A percentile compares a stretch with the other conserved stretches of the same genome.
phyloP scores from a whole-genome alignment of 53 echinoderm and acorn worm species.

The Hippasteria phrygiana region DNA sequence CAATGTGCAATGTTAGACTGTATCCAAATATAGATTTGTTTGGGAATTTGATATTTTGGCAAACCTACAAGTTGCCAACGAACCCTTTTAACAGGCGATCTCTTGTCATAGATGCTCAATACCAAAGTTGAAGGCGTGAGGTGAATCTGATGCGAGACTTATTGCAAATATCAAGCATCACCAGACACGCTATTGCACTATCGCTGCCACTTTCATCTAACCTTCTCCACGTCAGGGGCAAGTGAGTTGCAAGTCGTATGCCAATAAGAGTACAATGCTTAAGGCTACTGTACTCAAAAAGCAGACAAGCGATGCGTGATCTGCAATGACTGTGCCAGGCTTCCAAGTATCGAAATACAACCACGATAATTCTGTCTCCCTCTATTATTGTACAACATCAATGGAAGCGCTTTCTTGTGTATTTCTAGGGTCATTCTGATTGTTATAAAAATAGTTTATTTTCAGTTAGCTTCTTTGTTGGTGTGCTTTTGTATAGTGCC shows the following conservation, averaged over 20 bases:
- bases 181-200: slow-evolving; percentile 36
- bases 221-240: background rate
- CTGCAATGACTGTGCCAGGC: background rate
- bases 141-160: background rate
- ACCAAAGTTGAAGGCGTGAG: background rate
- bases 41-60: no score
- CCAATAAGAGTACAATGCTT: background rate
- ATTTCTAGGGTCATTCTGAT: no score
- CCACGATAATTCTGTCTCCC: background rate
- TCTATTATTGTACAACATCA: no score
- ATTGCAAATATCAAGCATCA: slow-evolving; percentile 12
- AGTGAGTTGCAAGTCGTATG: background rate
- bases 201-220: slow-evolving; percentile 3
- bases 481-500: no score
- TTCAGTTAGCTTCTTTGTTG: no score
- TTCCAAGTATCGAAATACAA: background rate
- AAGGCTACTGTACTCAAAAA: slow-evolving; percentile 1
- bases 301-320: slow-evolving; percentile 10
- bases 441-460: no score
- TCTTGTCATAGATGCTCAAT: background rate
- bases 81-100: background rate
- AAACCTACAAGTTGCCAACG: no score
- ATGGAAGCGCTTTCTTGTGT: no score
- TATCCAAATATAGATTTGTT: no score
- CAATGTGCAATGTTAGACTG: no score